Conservation (phyloP, 1,140 invertebrate genomes). For the Temnothorax curvispinosus region DNA sequence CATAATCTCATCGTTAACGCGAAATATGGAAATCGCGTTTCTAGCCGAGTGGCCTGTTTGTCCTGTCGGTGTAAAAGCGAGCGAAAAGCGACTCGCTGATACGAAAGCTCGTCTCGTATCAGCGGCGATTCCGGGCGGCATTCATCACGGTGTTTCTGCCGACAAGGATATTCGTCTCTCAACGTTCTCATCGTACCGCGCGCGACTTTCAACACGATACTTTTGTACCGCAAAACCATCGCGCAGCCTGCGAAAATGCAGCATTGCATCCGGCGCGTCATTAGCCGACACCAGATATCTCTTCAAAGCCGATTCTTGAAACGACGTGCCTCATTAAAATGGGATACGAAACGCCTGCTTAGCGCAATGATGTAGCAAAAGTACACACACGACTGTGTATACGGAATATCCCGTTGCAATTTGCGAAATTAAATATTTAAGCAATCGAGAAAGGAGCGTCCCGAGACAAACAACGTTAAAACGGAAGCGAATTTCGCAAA, state of each 20-base stretch:
- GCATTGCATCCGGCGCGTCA: constrained; percentile 26
- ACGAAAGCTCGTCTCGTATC: constrained; percentile 16
- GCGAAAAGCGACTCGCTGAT: constrained; percentile 38
- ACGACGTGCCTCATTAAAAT: constrained; percentile 49
- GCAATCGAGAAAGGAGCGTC: constrained; percentile 11
- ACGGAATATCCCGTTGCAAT: constrained; percentile 47
- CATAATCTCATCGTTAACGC: constrained; percentile 34
- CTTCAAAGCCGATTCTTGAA: constrained; percentile 71
- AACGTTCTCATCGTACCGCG: constrained; percentile 68
- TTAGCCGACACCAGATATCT: constrained; percentile 73
- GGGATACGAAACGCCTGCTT: constrained; percentile 13
- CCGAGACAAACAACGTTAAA: constrained; percentile 12
- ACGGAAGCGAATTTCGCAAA: not conserved
- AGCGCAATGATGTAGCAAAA: not conserved
- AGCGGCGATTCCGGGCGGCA: not conserved
- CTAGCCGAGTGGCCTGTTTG: constrained; percentile 32
- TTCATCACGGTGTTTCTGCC: constrained; percentile 36
- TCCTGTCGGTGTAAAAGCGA: constrained; percentile 36
- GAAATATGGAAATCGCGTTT: constrained; percentile 31
- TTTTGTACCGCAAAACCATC: constrained; percentile 58
- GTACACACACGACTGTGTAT: not conserved
- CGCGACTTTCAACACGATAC: constrained; percentile 72
- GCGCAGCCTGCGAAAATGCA: constrained; percentile 29
- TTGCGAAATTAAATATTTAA: constrained; percentile 60
- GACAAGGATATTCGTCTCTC: constrained; percentile 67